Evolutionary conservation across 2,888 invertebrate genomes (phyloP).

Genomic region (Parthenolecanium corni): DNA sequence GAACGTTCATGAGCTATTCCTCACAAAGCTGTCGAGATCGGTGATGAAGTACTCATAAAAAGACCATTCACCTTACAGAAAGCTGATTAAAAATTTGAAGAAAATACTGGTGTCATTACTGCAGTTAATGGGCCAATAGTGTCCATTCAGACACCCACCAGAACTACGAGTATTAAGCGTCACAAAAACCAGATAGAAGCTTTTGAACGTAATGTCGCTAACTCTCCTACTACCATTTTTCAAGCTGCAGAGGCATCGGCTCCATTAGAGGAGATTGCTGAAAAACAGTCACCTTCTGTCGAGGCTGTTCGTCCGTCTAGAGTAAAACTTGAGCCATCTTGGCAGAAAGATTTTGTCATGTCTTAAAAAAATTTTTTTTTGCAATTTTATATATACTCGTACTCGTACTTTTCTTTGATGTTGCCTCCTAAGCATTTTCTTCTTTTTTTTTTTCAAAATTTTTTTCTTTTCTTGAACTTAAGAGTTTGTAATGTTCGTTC

Average conservation of each 20-base stretch:
- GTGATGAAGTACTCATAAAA: background rate
- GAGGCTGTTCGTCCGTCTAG: background rate
- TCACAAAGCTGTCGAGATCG: background rate
- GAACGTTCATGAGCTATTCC: background rate
- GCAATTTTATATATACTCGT: background rate
- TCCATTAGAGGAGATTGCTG: background rate
- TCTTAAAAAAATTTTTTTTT: background rate
- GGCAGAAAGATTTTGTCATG: background rate
- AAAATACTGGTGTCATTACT: background rate
- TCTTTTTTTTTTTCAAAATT: too few relatives aligned
- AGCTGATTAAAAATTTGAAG: conserved; percentile 3
- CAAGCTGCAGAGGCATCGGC: background rate
- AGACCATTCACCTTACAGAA: background rate
- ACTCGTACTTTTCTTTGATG: background rate
- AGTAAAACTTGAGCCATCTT: background rate
- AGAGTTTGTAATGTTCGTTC: background rate
- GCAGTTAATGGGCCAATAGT: conserved; percentile 5
- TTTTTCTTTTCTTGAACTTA: background rate
- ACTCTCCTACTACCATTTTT: background rate
- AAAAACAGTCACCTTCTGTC: background rate
- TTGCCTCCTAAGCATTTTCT: background rate
- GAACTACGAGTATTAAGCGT: background rate
- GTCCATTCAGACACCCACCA: background rate
- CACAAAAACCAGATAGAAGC: conserved; percentile 12
- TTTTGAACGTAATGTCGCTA: background rate